These are phyloP conservation scores for Volucella bombylans DNA, from an alignment of 2,888 invertebrate genomes.

Conservation along the genomic window DNA sequence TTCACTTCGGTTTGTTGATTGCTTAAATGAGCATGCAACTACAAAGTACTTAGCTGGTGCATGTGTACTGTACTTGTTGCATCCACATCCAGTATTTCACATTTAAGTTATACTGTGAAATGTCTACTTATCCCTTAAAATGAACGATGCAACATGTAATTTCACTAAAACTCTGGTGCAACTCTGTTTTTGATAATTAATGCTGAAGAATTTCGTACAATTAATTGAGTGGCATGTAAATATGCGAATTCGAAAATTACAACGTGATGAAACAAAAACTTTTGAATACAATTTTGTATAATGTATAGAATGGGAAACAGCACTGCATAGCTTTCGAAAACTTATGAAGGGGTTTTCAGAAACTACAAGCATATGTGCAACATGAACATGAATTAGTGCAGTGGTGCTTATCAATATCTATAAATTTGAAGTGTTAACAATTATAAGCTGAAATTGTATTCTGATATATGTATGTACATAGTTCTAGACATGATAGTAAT, in stretches of 20 bases:
- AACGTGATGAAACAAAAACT: conserved; percentile 35
- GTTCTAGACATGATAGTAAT: too few species aligned
- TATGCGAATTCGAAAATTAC: neutral
- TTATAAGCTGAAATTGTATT: too few species aligned
- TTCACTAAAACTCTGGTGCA: conserved; percentile 29
- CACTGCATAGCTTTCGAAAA: too few species aligned
- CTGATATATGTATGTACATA: too few species aligned
- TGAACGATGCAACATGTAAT: conserved; percentile 17
- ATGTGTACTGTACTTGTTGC: conserved; percentile 49
- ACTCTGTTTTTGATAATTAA: conserved; percentile 33
- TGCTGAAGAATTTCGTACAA: conserved; percentile 22
- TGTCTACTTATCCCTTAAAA: too few species aligned
- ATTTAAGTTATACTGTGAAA: neutral
- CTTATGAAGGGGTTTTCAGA: too few species aligned
- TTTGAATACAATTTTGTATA: neutral
- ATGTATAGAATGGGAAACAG: neutral
- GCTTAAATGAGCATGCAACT: conserved; percentile 65
- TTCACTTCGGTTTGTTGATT: conserved; percentile 59
- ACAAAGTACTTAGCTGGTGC: conserved; percentile 35
- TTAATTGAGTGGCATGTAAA: conserved; percentile 38
- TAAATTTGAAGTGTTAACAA: too few species aligned
- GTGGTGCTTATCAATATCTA: too few species aligned
- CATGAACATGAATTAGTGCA: too few species aligned
- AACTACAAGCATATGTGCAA: too few species aligned
- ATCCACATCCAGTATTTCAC: conserved; percentile 17